Percentiles rank a stretch among this genome's conserved stretches.
Evolutionary conservation across 2,888 invertebrate species (phyloP).

Genomic region (Drosophila infuscata): DNA sequence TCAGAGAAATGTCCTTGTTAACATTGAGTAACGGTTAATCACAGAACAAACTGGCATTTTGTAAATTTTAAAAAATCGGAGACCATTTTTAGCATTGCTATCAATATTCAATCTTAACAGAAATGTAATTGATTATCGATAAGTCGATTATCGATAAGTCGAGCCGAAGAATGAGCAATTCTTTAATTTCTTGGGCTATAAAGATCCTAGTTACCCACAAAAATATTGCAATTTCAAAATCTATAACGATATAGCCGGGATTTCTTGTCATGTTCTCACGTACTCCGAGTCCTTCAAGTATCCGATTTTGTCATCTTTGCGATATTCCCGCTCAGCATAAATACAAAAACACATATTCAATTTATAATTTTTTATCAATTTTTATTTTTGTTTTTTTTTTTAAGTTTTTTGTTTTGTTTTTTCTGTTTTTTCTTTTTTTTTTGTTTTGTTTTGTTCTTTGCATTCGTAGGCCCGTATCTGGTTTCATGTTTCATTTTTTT

Average conservation of each 20-base stretch:
- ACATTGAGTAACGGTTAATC: neutral
- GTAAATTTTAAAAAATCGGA: neutral
- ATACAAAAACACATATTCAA: conserved; percentile 11
- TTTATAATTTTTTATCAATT: conserved; percentile 25
- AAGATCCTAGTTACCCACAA: neutral
- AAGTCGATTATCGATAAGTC: neutral
- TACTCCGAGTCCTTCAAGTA: neutral
- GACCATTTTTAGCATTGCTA: neutral
- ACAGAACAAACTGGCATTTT: neutral
- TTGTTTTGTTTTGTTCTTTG: conserved; percentile 19
- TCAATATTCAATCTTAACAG: neutral
- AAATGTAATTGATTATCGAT: neutral
- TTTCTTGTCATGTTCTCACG: no score
- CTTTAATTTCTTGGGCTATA: neutral
- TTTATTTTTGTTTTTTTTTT: conserved; percentile 38
- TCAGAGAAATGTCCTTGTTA: neutral
- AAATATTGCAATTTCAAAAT: neutral
- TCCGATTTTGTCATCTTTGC: neutral
- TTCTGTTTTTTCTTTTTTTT: conserved; percentile 7
- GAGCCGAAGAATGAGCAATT: neutral
- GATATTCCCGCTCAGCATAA: neutral
- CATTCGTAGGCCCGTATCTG: conserved; percentile 13
- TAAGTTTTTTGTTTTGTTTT: neutral
- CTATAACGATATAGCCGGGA: no score
- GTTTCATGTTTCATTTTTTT: neutral